Base-by-base conservation (phyloP, 2,888 invertebrate species). In the Salticus scenicus region DNA sequence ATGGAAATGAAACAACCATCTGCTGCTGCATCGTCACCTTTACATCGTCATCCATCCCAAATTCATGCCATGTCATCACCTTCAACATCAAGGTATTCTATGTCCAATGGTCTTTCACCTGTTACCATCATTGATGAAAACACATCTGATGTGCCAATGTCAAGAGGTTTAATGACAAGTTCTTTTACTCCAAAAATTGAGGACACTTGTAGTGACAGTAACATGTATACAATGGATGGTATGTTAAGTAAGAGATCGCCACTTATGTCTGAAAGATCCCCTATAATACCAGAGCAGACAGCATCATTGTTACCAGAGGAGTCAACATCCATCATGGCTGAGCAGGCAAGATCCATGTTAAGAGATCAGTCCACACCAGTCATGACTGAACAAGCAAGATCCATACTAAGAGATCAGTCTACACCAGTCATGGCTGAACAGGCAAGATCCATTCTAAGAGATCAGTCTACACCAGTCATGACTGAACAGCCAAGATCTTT, bases 141-240 rank as follows among this genome's bases (percentile, higher is more conserved):
- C 0, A 84, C 83, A 4, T 77, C 77, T 14, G 83, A 84, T 42
- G 77, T 84, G 7, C 77, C 83, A 1, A 17, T 80, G 7, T 37
- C 80, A 24, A 41, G 70, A 12, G 42, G 24, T 24, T 14, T 77
- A 47, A 83, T 84, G 57, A 51, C 31, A 12, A 33, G 63, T 31
- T 28, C 76, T n/a, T 83, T 76, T 66, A 28, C 51, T 17, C 74
- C 81, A 17, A 84, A 84, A 69, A 73, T 84, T 4, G 83, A 84
- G 66, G 67, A 84, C 8, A 33, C 64, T 0, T 77, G 77, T 42
- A 69, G 37, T 1, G 77, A 84, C 10, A 84, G 69, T 57, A 72
- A 71, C 14, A 57, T 84, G 30, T 84, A 73, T 30, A 67, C 67
- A 10, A 84, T 84, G 66, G 30, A 41, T 20, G 69, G 76, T 20